A percentile compares a stretch with the other conserved stretches of the same genome.
Conservation (phyloP, 2,888 invertebrate genomes). For the Cephus pygmeus region DNA sequence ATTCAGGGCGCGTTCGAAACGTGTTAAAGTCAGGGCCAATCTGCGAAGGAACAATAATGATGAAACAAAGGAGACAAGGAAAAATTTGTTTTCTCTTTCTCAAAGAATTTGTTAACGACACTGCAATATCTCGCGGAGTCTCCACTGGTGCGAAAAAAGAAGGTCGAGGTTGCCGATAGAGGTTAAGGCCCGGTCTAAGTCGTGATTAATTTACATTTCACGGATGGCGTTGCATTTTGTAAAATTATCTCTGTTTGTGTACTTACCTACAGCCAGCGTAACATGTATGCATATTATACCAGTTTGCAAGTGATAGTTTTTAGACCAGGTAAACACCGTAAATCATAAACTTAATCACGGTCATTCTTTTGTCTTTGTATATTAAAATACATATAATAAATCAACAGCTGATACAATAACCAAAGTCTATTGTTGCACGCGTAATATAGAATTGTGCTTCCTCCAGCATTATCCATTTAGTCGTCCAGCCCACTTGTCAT, state of each 20-base stretch:
- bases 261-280: background rate
- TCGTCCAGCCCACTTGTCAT: background rate
- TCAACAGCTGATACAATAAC: background rate
- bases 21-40: background rate
- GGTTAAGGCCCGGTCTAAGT: background rate
- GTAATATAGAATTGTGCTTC: background rate
- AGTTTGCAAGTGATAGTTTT: background rate
- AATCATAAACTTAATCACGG: background rate
- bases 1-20: background rate
- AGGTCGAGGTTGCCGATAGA: background rate
- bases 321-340: background rate
- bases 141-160: background rate
- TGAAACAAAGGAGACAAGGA: background rate
- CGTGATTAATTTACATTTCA: background rate
- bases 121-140: background rate
- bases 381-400: background rate
- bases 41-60: too few species aligned
- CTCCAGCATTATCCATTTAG: background rate
- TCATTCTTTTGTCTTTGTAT: background rate
- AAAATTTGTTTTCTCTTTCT: background rate
- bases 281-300: background rate
- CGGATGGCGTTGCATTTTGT: background rate
- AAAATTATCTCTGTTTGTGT: background rate
- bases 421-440: background rate
- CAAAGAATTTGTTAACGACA: background rate